Percentiles rank a stretch among this genome's conserved stretches.
Conservation (phyloP, 2,888 invertebrate species). For the Coecobrya sp. region DNA sequence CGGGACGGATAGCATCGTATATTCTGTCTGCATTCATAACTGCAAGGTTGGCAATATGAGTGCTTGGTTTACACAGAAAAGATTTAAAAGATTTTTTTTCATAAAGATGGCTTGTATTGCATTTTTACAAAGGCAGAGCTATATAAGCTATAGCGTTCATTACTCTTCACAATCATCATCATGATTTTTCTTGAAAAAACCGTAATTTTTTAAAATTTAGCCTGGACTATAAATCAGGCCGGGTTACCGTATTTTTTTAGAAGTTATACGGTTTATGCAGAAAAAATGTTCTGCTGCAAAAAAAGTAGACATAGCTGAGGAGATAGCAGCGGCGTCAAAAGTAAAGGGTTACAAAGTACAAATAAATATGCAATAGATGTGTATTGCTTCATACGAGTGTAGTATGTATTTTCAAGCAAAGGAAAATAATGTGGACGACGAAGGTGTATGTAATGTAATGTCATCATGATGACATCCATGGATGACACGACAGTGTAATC, state of each 20-base stretch:
- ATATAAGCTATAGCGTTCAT: constrained; percentile 54
- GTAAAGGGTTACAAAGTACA: too few relatives aligned
- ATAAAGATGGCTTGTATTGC: background rate
- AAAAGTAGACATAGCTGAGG: too few relatives aligned
- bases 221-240: background rate
- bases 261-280: constrained; percentile 13
- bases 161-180: constrained; percentile 42
- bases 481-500: background rate
- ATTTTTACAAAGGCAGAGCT: background rate
- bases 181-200: background rate
- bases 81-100: background rate
- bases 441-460: background rate
- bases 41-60: constrained; percentile 45
- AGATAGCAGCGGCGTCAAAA: too few relatives aligned
- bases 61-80: constrained; percentile 22
- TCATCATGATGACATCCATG: background rate
- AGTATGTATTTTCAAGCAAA: too few relatives aligned
- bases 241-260: too few relatives aligned
- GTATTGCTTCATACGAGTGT: too few relatives aligned
- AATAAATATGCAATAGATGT: too few relatives aligned
- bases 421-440: too few relatives aligned
- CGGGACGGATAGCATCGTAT: too few relatives aligned
- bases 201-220: background rate
- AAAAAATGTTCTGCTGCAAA: too few relatives aligned
- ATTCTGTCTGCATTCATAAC: too few relatives aligned